Conservation (phyloP, 2,113 vertebrate genomes). For the Platichthys flesus region DNA sequence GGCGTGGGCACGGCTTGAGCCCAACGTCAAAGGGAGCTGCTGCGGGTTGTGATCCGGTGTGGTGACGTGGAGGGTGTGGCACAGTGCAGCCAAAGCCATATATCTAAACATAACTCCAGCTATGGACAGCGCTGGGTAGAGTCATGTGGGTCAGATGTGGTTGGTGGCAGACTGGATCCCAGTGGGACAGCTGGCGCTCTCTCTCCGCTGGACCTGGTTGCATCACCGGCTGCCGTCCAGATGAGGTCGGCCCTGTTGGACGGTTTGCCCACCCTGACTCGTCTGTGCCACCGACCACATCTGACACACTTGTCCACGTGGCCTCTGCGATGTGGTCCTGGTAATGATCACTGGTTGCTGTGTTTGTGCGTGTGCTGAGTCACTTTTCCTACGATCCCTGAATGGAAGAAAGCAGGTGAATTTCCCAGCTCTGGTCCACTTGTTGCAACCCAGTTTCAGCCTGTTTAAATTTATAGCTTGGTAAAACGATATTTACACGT, state of each 20-base stretch:
- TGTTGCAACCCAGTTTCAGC: slow-evolving; percentile 1
- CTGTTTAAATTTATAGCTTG: slow-evolving; percentile 1
- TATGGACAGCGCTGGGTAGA: slow-evolving; percentile 62
- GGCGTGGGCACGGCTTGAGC: slow-evolving; percentile 27
- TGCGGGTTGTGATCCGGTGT: slow-evolving; percentile 53
- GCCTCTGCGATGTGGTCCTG: slow-evolving; percentile 55
- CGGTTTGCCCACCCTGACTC: slow-evolving; percentile 34
- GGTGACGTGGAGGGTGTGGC: slow-evolving; percentile 73
- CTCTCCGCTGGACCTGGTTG: slow-evolving; percentile 52
- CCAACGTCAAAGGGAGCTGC: slow-evolving; percentile 35
- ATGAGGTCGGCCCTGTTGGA: slow-evolving; percentile 20
- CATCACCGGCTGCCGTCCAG: slow-evolving; percentile 60
- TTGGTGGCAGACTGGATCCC: slow-evolving; percentile 62
- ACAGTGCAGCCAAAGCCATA: slow-evolving; percentile 59
- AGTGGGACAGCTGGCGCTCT: slow-evolving; percentile 66
- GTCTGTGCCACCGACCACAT: slow-evolving; percentile 61
- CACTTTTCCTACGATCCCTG: slow-evolving; percentile 31
- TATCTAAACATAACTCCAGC: slow-evolving; percentile 74
- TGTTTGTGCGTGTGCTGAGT: slow-evolving; percentile 33
- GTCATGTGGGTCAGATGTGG: slow-evolving; percentile 71
- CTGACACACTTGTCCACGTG: slow-evolving; percentile 50
- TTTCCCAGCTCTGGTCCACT: slow-evolving; percentile 9
- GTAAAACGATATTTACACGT: slow-evolving; percentile 1
- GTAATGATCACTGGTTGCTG: slow-evolving; percentile 50
- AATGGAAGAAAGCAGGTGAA: slow-evolving; percentile 56